Evolutionary conservation across 2,797 vertebrate genomes (phyloP).

Genomic region (Choloepus didactylus): DNA sequence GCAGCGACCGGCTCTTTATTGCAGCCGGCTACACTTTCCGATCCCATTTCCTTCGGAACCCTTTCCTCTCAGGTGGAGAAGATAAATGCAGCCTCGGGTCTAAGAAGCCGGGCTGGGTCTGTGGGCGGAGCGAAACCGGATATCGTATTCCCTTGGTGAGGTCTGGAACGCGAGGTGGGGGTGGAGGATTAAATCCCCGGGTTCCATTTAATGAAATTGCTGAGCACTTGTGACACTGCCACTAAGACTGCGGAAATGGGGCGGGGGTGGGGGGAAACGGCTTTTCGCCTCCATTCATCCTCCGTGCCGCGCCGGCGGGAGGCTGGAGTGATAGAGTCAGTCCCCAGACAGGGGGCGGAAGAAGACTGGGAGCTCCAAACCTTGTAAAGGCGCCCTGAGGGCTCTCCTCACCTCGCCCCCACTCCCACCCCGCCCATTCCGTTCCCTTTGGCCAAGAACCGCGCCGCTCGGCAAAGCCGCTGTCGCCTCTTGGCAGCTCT

Average conservation of each 20-base stretch:
- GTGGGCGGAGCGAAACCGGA: constrained; percentile 70
- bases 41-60: constrained; percentile 83
- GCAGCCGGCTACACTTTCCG: constrained; percentile 83
- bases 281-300: constrained; percentile 68
- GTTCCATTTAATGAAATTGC: constrained; percentile 83
- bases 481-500: neutral
- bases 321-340: neutral
- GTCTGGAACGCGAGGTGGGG: neutral
- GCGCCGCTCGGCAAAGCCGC: neutral
- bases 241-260: constrained; percentile 79
- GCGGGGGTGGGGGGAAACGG: constrained; percentile 70
- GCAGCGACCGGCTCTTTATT: constrained; percentile 77
- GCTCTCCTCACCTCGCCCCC: neutral
- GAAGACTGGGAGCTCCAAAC: neutral
- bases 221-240: constrained; percentile 78
- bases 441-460: neutral
- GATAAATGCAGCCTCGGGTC: constrained; percentile 81
- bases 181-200: constrained; percentile 57
- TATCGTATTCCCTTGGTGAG: constrained; percentile 64
- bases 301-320: neutral
- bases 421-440: neutral
- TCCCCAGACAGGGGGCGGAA: neutral
- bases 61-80: constrained; percentile 78
- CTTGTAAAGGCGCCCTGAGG: neutral
- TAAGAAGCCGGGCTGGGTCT: constrained; percentile 63